Evolutionary conservation across 2,797 vertebrate genomes (phyloP).

Genomic region (Artibeus lituratus): DNA sequence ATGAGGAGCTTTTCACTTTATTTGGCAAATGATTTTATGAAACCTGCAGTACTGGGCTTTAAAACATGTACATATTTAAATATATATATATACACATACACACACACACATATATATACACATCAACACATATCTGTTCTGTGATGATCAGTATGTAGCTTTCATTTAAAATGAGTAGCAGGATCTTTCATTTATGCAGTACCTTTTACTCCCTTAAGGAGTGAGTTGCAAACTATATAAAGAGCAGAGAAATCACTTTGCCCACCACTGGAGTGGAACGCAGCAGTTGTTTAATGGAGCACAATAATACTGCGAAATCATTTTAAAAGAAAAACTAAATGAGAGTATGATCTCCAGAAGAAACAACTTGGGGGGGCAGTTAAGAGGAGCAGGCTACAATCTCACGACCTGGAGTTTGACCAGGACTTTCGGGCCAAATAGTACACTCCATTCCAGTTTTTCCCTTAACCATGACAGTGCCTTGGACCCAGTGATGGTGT

Average conservation of each 20-base stretch:
- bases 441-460: background rate
- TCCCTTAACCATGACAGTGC: background rate
- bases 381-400: constrained; percentile 40
- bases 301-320: constrained; percentile 52
- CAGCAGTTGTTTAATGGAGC: constrained; percentile 59
- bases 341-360: constrained; percentile 34
- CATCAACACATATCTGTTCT: background rate
- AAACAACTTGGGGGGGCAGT: background rate
- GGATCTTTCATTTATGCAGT: background rate
- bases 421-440: background rate
- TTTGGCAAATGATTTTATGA: constrained; percentile 30
- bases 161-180: constrained; percentile 5
- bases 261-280: constrained; percentile 25
- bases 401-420: constrained; percentile 17
- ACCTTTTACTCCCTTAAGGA: background rate
- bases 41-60: background rate
- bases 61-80: background rate
- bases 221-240: background rate
- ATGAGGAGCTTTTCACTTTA: background rate
- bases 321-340: constrained; percentile 52
- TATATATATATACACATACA: too few species aligned
- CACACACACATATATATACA: background rate
- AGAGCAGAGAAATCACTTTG: constrained; percentile 47
- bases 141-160: background rate
- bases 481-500: background rate